Base-by-base conservation (phyloP, 2,888 invertebrate genomes). In the Hedychridium roseum region DNA sequence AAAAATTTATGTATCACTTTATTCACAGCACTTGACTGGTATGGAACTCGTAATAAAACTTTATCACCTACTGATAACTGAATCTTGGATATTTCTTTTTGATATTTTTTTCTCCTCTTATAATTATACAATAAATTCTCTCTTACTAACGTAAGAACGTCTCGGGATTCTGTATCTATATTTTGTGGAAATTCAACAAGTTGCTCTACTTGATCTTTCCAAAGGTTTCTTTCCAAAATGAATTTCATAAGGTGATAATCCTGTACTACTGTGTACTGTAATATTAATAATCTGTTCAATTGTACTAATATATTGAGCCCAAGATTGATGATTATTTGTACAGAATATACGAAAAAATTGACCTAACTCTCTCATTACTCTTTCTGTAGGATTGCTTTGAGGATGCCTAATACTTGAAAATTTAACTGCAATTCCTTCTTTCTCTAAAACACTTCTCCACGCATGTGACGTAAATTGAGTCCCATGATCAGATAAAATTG, bases 271-370 rank as follows among this genome's bases (percentile, higher is more conserved):
- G 30, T 60, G 57, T 0, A 40, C 47, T 1, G 55, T 56, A 0
- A 50, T 5, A 12, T 56, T 55, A n/a, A 60, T 26, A 0, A 47
- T 32, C n/a, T 37, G 18, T 28, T 55, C 50, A 1, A 60, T 49
- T 1, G 28, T 11, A 3, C 26, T 14, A 1, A 58, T 15, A 30
- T 34, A 46, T 12, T 54, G 40, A 1, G 31, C 48, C 59, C 57
- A 61, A 12, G 42, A 38, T 0, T 57, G 54, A 27, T 60, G 57
- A 30, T 36, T 48, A 2, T 45, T 34, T 1, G 43, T 21, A 7
- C 54, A 57, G 2, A 50, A 34, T 0, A 53, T 55, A 14, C 61
- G 36, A 43, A 59, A 60, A 5, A 60, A 41, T 18, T 53, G 11
- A 1, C 57, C 53, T 6, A 59, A 3, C 6, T 56, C 53, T 12